These are phyloP conservation scores for Diarsia rubi DNA, from an alignment of 2,888 invertebrate species.

Conservation along the genomic window DNA sequence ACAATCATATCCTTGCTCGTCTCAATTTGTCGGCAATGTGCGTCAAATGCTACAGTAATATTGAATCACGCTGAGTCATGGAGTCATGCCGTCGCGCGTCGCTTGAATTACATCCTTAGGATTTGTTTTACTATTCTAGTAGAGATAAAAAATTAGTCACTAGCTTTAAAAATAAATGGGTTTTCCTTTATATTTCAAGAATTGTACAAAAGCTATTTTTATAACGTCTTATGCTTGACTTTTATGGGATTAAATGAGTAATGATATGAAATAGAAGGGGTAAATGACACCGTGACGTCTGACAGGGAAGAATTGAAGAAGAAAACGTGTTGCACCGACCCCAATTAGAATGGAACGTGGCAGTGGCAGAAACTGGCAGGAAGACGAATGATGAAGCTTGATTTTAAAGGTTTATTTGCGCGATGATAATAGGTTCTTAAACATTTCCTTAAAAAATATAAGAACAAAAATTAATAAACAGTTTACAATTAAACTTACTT, in stretches of 20 bases:
- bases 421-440: background rate
- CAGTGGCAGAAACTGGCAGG: too few species aligned
- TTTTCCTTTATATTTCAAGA: background rate
- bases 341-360: too few species aligned
- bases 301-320: too few species aligned
- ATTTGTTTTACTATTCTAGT: background rate
- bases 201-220: background rate
- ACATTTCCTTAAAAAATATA: background rate
- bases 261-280: too few species aligned
- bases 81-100: background rate
- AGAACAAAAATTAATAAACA: background rate
- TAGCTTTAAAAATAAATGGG: background rate
- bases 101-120: background rate
- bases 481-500: background rate
- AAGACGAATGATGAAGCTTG: too few species aligned
- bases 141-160: background rate
- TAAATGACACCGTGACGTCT: too few species aligned
- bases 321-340: too few species aligned
- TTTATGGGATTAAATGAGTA: background rate
- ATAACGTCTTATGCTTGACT: background rate
- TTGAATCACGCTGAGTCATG: slow-evolving; percentile 30
- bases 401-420: background rate
- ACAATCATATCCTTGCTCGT: background rate
- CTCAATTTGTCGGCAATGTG: background rate
- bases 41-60: slow-evolving; percentile 9